Base-by-base conservation (phyloP, 2,888 invertebrate genomes). In the Stenoptilia bipunctidactyla region DNA sequence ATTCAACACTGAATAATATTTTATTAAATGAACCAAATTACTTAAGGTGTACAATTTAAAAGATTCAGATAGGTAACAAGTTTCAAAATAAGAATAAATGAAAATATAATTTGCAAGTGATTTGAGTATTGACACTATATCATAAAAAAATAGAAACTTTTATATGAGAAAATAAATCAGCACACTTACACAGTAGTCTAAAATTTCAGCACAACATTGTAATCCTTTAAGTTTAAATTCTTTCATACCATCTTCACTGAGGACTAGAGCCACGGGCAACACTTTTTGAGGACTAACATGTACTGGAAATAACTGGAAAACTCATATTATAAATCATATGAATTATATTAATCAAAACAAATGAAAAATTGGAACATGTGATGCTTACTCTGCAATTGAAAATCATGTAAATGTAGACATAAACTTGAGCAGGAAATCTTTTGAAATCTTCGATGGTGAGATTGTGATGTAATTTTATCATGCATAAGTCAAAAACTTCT, bases 201-300 rank as follows among this genome's bases (percentile, higher is more conserved):
- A 46, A 39, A 76, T 60, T 30, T 50, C 40, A 15, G 46, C 50
- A 42, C 68, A 75, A 46, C 71, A 64, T 27, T 56, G 48, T 34
- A 83, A 49, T 8, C 82, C 83, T 51, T 68, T 73, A 4, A 59
- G 49, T 55, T 66, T 77, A 47, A 74, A 68, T n/a, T 44, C 43
- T 20, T 44, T 44, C 6, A 62, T 51, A 45, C 63, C 71, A 45
- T 83, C 82, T 47, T 82, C 77, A 39, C 72, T 65, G 6, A 82
- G 51, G 13, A 72, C 49, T 15, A 83, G 48, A 27, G 70, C 53
- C 15, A 69, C 49, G 14, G 80, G 77, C 42, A 80, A 53, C 20
- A 69, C 53, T 38, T 60, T 60, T 2, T 60, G 49, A 25, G 71
- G 61, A 38, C 61, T 64, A 12, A 73, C 27, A 25, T 34, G 44